Conservation (phyloP, 2,888 invertebrate species). For the Lingula anatina region DNA sequence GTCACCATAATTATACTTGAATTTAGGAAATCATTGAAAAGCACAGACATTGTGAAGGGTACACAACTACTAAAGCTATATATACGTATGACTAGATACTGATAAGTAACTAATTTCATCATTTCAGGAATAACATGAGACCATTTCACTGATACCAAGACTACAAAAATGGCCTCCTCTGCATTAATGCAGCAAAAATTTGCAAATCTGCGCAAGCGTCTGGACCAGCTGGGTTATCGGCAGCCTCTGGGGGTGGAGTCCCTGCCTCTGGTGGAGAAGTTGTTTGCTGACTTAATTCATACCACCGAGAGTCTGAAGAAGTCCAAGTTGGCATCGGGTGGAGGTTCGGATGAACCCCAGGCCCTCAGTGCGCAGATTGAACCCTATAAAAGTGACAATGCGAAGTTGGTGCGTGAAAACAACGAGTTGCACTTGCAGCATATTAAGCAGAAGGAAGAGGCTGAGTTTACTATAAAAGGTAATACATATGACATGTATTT, state of each 20-base stretch:
- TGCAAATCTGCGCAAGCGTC: conserved; percentile 62
- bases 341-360: conserved; percentile 18
- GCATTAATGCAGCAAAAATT: conserved; percentile 49
- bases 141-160: too few species aligned
- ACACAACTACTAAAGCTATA: too few species aligned
- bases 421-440: conserved; percentile 49
- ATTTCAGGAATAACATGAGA: too few species aligned
- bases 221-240: conserved; percentile 78
- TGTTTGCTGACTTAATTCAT: conserved; percentile 77
- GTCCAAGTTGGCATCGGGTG: conserved; percentile 62
- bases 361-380: conserved; percentile 35
- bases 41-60: too few species aligned
- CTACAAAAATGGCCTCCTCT: conserved; percentile 7
- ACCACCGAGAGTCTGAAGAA: conserved; percentile 83
- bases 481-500: conserved; percentile 1
- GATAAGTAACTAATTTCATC: too few species aligned
- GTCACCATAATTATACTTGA: too few species aligned
- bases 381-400: conserved; percentile 52
- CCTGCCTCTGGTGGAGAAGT: conserved; percentile 72
- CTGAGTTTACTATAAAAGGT: conserved; percentile 43
- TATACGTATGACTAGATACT: too few species aligned
- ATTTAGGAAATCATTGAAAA: too few species aligned
- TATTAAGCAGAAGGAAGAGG: conserved; percentile 43
- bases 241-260: conserved; percentile 70
- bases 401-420: conserved; percentile 50